These are phyloP conservation scores for Melangyna quadrimaculata DNA, from an alignment of 2,888 invertebrate species.

Conservation along the genomic window DNA sequence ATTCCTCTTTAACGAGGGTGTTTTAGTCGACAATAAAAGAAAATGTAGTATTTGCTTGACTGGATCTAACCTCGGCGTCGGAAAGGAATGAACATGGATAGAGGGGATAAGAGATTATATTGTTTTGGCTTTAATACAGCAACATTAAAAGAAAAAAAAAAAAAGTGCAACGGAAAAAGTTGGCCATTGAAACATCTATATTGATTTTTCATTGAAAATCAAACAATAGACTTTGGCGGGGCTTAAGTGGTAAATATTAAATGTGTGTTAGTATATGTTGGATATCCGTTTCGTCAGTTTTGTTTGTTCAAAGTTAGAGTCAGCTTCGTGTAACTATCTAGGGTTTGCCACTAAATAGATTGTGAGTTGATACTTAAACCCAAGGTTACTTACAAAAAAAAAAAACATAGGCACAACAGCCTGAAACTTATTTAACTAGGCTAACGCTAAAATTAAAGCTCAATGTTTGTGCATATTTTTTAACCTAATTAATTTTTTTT, in stretches of 20 bases:
- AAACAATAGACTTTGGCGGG: neutral
- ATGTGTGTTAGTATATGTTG: neutral
- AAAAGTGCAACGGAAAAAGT: neutral
- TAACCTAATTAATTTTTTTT: too few species aligned
- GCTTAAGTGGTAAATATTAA: neutral
- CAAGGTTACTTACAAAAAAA: too few species aligned
- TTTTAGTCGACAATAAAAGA: neutral
- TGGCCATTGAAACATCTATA: neutral
- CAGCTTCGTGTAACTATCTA: neutral
- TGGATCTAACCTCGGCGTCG: neutral
- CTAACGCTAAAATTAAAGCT: too few species aligned
- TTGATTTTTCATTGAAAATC: slow-evolving; percentile 16
- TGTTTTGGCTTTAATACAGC: neutral
- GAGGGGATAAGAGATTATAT: neutral
- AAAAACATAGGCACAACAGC: too few species aligned
- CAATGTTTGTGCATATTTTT: too few species aligned
- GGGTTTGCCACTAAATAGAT: neutral
- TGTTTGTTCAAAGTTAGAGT: neutral
- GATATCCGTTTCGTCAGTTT: neutral
- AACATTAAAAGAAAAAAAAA: neutral
- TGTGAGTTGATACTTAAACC: neutral
- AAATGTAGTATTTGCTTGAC: neutral
- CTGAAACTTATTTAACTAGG: too few species aligned
- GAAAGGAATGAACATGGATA: neutral
- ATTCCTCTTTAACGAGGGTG: slow-evolving; percentile 36